Evolutionary conservation across 2,888 invertebrate genomes (phyloP).

Genomic region (Teleogryllus oceanicus): DNA sequence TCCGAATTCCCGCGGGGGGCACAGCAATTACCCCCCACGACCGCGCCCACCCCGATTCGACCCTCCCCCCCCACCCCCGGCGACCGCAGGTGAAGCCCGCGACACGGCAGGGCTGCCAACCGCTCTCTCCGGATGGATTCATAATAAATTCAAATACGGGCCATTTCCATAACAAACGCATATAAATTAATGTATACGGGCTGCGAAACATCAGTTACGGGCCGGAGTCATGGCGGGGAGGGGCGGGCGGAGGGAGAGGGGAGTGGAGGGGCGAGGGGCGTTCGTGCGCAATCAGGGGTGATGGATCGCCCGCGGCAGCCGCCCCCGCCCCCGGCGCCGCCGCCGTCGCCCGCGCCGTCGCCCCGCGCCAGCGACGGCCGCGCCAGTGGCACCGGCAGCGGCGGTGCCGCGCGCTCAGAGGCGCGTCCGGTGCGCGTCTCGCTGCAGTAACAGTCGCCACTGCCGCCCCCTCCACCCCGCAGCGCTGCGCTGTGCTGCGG

Average conservation of each 20-base stretch:
- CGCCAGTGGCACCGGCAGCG: neutral
- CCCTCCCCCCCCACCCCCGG: neutral
- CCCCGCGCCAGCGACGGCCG: neutral
- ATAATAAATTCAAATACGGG: conserved; percentile 6
- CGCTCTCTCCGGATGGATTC: neutral
- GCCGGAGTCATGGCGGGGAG: neutral
- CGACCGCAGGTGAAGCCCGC: conserved; percentile 18
- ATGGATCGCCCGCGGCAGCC: neutral
- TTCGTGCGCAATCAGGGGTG: neutral
- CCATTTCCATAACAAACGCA: conserved; percentile 18
- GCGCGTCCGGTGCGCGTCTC: neutral
- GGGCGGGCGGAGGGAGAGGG: too few species aligned
- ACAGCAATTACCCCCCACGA: too few species aligned
- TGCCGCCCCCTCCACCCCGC: neutral
- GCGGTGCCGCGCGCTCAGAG: neutral
- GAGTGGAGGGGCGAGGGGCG: neutral
- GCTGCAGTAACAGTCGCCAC: neutral
- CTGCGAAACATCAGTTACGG: conserved; percentile 10
- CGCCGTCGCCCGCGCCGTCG: neutral
- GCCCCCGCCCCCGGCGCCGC: neutral
- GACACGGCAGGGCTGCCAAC: neutral
- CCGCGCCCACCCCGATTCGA: neutral
- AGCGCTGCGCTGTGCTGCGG: too few species aligned
- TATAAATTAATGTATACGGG: conserved; percentile 18
- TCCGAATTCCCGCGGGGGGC: neutral